Evolutionary conservation across 2,797 vertebrate species (phyloP), one percentile per base, ranked within the genome.

Genomic region (Mormyrops boulengeri): DNA sequence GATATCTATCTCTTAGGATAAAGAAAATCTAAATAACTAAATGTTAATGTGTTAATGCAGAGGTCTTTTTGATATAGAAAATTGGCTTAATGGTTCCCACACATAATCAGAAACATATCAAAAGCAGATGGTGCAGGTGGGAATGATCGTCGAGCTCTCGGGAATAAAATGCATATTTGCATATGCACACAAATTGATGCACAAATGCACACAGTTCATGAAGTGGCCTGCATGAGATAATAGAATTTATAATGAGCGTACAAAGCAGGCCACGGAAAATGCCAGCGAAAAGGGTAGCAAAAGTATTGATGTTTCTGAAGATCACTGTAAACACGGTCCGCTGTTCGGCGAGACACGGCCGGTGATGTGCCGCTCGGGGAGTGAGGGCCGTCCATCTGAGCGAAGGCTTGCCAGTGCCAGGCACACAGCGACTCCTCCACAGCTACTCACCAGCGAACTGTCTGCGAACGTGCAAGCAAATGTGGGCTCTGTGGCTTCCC

Each of bases 31-130:
- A 30, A 88, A 89, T 60, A 30, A 80, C 22, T 3, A 19, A 19
- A 89, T 88, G 55, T 60, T 19, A 73, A 30, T 14, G 11, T 30
- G 89, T 55, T 55, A 86, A 89, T 90, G 60, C 90, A 55, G 89
- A 73, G 30, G 66, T 38, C 30, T 73, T 73, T 73, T 30, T 73
- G 66, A 73, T 73, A 73, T 34, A 38, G 66, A 73, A 80, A 80
- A 47, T 80, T 8, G 41, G 38, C 73, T 80, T 80, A 80, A 80
- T 47, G 38, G 73, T 41, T 80, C 73, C 22, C 38, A 80, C 73
- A 47, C 73, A 8, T 41, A 80, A 80, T 47, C 73, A 80, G 73
- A 80, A 47, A 80, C 34, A n/a, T n/a, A 80, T 80, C 34, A 80
- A 47, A 80, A 80, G 73, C 73, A 80, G 73, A 80, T 80, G 73